These are phyloP conservation scores for Heliothis peltigera DNA, from an alignment of 2,888 invertebrate species.

Conservation along the genomic window DNA sequence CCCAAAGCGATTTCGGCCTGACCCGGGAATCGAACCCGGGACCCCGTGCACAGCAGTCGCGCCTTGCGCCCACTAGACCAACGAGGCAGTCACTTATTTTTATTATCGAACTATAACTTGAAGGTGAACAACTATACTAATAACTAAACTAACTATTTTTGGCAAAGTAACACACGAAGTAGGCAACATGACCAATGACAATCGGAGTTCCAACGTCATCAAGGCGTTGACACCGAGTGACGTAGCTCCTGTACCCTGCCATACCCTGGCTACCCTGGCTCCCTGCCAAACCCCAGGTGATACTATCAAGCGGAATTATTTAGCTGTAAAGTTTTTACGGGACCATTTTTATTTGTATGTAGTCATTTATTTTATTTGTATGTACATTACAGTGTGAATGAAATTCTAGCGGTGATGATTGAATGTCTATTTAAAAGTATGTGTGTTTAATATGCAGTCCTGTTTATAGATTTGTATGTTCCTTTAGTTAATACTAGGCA, in stretches of 20 bases:
- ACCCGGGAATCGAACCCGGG: too few species aligned
- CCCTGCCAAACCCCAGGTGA: constrained; percentile 41
- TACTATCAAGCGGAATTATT: constrained; percentile 40
- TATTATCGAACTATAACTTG: constrained; percentile 8
- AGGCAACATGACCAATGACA: constrained; percentile 45
- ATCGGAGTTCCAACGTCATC: constrained; percentile 42
- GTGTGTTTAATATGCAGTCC: not conserved
- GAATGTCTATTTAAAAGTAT: not conserved
- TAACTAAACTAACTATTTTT: too few species aligned
- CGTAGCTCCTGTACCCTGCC: constrained; percentile 31
- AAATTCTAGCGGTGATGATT: not conserved
- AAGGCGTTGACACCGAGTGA: constrained; percentile 51
- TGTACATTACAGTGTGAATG: not conserved
- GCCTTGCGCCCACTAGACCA: too few species aligned
- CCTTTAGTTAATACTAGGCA: not conserved
- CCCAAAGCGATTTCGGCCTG: too few species aligned
- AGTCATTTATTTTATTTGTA: not conserved
- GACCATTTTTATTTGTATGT: constrained; percentile 7
- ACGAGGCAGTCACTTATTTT: too few species aligned
- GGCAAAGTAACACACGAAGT: constrained; percentile 23
- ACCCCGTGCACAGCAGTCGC: too few species aligned
- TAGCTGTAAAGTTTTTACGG: constrained; percentile 31
- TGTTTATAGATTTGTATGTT: not conserved
- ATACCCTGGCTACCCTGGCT: too few species aligned
- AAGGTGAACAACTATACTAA: constrained; percentile 39